Percentiles rank a stretch among this genome's conserved stretches.
Evolutionary conservation across 2,797 vertebrate genomes (phyloP).

Genomic region (Lycodopsis pacificus): DNA sequence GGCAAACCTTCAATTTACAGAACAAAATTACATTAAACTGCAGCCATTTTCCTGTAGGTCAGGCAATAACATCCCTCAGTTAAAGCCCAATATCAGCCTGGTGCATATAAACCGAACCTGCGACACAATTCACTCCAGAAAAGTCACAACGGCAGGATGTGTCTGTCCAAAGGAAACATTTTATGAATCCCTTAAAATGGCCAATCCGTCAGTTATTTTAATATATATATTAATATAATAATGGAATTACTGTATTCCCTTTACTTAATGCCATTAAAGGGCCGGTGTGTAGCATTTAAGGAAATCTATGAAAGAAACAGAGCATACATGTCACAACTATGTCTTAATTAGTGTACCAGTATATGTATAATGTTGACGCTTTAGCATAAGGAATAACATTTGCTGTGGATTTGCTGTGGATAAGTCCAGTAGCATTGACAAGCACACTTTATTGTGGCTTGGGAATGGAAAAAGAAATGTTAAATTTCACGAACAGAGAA

Average conservation of each 20-base stretch:
- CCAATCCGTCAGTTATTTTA: too few species aligned
- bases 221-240: too few species aligned
- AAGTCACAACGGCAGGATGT: not conserved
- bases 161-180: not conserved
- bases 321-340: too few species aligned
- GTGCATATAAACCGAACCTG: not conserved
- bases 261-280: too few species aligned
- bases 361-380: too few species aligned
- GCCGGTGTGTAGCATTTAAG: too few species aligned
- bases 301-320: too few species aligned
- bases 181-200: not conserved
- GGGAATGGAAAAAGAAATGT: not conserved
- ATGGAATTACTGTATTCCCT: too few species aligned
- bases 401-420: not conserved
- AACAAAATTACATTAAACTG: constrained; percentile 10
- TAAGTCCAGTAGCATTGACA: not conserved
- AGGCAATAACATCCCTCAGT: not conserved
- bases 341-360: too few species aligned
- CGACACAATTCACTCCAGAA: not conserved
- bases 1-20: constrained; percentile 15
- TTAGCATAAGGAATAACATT: not conserved
- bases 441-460: not conserved
- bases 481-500: not conserved
- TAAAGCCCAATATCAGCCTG: not conserved
- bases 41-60: not conserved